These are phyloP conservation scores for Pyrrhosoma nymphula DNA, from an alignment of 2,888 invertebrate species.

Conservation along the genomic window DNA sequence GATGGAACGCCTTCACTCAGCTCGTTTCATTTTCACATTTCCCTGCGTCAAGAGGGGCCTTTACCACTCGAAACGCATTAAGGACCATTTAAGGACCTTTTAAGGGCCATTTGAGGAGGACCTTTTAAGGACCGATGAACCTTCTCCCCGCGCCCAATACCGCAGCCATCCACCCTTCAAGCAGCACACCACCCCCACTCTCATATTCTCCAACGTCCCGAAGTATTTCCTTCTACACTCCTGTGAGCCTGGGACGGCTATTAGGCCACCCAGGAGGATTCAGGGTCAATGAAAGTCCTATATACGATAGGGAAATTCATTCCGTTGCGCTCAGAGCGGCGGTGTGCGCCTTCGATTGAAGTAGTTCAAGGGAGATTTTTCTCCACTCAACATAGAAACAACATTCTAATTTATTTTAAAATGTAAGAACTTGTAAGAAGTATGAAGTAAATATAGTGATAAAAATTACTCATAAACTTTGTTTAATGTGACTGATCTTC, in stretches of 20 bases:
- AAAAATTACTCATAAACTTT: no score
- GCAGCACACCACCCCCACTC: background rate
- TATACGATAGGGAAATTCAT: background rate
- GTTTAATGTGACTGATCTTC: no score
- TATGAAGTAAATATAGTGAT: no score
- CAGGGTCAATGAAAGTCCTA: background rate
- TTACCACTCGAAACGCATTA: background rate
- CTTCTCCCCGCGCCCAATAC: background rate
- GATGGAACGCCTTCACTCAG: background rate
- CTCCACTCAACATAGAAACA: no score
- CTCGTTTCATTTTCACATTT: slow-evolving; percentile 18
- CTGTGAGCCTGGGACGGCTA: background rate
- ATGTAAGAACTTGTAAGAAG: no score
- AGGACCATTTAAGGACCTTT: background rate
- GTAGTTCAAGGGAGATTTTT: no score
- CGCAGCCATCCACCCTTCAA: background rate
- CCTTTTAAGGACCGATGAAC: background rate
- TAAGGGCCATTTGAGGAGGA: background rate
- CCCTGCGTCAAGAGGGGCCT: background rate
- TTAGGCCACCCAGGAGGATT: background rate
- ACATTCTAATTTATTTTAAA: no score
- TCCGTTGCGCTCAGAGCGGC: background rate
- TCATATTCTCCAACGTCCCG: background rate
- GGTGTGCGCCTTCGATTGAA: background rate
- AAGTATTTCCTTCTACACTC: background rate